Evolutionary conservation across 2,113 vertebrate genomes (phyloP).

Genomic region (Desmodus rotundus): DNA sequence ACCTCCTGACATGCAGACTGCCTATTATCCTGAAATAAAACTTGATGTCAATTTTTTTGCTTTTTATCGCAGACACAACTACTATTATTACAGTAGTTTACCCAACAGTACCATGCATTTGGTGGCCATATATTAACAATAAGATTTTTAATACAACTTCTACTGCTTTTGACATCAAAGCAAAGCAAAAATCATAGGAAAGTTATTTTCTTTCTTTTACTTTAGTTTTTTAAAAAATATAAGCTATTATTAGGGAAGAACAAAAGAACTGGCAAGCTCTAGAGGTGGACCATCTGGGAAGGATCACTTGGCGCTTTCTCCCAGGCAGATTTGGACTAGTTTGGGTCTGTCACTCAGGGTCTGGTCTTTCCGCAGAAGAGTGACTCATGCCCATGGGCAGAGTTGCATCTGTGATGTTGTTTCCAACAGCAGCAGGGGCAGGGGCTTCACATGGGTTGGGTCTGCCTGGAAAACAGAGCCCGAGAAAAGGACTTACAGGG

Average conservation of each 20-base stretch:
- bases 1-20: not conserved
- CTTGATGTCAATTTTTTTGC: not conserved
- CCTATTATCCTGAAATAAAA: not conserved
- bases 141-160: not conserved
- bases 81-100: not conserved
- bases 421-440: not conserved
- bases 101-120: not conserved
- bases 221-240: not conserved
- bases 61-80: not conserved
- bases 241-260: conserved; percentile 37
- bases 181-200: not conserved
- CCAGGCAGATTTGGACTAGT: not conserved
- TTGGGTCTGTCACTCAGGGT: not conserved
- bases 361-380: not conserved
- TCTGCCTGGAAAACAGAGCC: not conserved
- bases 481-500: not conserved
- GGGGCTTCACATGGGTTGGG: not conserved
- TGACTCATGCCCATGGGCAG: not conserved
- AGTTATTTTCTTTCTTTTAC: not conserved
- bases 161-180: conserved; percentile 21
- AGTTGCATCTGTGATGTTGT: not conserved
- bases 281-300: not conserved
- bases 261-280: not conserved
- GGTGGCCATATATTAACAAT: not conserved
- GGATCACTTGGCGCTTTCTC: not conserved